Percentiles rank a stretch among this genome's conserved stretches.
Evolutionary conservation across 2,888 invertebrate species (phyloP).

Genomic region (Eupithecia subumbrata): DNA sequence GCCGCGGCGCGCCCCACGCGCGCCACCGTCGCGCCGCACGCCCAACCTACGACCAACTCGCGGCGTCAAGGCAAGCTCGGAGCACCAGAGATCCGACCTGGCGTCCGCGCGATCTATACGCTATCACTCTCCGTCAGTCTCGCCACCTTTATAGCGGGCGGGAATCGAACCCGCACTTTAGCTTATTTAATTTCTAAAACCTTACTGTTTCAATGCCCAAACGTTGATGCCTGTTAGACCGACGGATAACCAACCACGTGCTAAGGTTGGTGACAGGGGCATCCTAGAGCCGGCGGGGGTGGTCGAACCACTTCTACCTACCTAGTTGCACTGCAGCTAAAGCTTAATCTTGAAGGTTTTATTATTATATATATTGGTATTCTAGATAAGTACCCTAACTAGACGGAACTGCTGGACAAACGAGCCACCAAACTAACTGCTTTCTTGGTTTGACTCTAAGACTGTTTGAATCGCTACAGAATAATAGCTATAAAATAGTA

Average conservation of each 20-base stretch:
- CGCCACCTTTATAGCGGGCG: neutral
- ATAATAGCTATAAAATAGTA: neutral
- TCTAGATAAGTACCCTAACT: too few species aligned
- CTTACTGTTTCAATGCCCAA: neutral
- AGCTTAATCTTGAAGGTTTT: neutral
- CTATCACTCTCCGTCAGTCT: neutral
- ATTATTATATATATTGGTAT: too few species aligned
- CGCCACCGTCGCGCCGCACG: neutral
- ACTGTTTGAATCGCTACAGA: neutral
- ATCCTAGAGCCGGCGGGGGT: neutral
- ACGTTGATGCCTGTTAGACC: neutral
- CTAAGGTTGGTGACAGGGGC: too few species aligned
- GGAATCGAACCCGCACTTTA: neutral
- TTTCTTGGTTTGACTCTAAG: neutral
- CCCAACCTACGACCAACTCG: neutral
- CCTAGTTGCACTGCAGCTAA: neutral
- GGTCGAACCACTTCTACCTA: neutral
- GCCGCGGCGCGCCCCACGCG: slow-evolving; percentile 5
- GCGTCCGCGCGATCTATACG: neutral
- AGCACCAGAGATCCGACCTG: neutral
- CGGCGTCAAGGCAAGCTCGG: neutral
- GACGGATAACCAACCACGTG: neutral
- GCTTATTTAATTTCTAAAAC: neutral
- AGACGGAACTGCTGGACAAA: too few species aligned
- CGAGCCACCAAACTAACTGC: neutral